Evolutionary conservation across 2,113 vertebrate species (phyloP).

Genomic region (Misgurnus anguillicaudatus): DNA sequence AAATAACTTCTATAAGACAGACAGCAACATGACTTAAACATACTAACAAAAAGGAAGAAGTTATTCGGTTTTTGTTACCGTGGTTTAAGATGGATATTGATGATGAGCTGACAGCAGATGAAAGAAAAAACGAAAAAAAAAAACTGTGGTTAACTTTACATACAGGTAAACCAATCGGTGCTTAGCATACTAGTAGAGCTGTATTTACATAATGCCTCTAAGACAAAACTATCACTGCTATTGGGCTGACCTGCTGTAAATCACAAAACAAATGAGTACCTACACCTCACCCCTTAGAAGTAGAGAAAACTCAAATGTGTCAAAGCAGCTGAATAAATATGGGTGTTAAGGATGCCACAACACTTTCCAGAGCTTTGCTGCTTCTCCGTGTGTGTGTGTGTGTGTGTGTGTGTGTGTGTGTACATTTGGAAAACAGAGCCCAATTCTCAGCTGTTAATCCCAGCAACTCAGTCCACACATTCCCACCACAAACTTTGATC

Average conservation of each 20-base stretch:
- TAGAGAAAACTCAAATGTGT: conserved; percentile 9
- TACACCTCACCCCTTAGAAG: conserved; percentile 11
- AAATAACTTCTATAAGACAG: not conserved
- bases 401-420: conserved; percentile 56
- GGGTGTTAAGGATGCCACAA: conserved; percentile 19
- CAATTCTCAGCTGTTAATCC: conserved; percentile 73
- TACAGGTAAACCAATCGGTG: too few species aligned
- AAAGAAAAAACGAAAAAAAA: too few species aligned
- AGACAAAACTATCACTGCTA: not conserved
- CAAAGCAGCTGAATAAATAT: conserved; percentile 30
- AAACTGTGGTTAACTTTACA: too few species aligned
- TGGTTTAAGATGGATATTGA: not conserved
- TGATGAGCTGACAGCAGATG: not conserved
- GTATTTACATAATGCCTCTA: not conserved
- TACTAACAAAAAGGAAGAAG: not conserved
- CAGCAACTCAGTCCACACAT: conserved; percentile 68
- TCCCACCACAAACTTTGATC: conserved; percentile 75
- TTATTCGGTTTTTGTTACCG: not conserved
- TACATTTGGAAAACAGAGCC: conserved; percentile 71
- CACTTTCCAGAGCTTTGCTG: conserved; percentile 32
- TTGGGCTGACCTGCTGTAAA: not conserved
- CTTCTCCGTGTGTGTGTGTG: conserved; percentile 23
- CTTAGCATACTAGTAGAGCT: not conserved
- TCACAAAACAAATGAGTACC: not conserved
- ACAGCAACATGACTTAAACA: conserved; percentile 18